phyloP scores from a whole-genome alignment of 2,888 invertebrate genomes.

The Malachius bipustulatus region DNA sequence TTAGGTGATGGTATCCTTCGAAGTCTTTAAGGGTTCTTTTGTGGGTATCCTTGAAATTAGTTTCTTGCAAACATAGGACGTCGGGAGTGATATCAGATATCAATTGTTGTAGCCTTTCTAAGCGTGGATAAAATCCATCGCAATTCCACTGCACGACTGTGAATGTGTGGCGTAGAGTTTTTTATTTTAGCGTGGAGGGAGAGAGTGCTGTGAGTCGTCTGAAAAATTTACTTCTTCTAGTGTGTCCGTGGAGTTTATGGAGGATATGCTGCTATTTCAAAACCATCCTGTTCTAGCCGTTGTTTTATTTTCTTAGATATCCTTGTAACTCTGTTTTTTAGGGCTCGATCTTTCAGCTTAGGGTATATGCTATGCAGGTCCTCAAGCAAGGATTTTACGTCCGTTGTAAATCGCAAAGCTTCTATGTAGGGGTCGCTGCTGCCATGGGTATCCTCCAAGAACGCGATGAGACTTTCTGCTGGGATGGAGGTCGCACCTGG shows the following conservation, averaged over 20 bases:
- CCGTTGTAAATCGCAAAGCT: slow-evolving; percentile 5
- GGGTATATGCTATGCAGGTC: slow-evolving; percentile 12
- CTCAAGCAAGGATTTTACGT: slow-evolving; percentile 10
- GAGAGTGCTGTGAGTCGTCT: background rate
- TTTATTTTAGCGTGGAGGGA: slow-evolving; percentile 6
- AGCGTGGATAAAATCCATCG: slow-evolving; percentile 11
- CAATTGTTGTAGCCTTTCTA: slow-evolving; percentile 12
- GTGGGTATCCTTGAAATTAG: slow-evolving; percentile 10
- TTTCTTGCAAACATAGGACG: slow-evolving; percentile 12
- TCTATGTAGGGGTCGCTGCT: background rate
- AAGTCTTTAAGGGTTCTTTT: slow-evolving; percentile 11
- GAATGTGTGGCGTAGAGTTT: slow-evolving; percentile 12
- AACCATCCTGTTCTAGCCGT: too few relatives aligned
- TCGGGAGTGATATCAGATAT: slow-evolving; percentile 6
- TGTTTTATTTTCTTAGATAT: too few relatives aligned
- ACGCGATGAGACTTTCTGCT: slow-evolving; percentile 3
- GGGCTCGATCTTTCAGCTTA: slow-evolving; percentile 8
- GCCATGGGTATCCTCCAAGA: slow-evolving; percentile 4
- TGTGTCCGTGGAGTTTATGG: slow-evolving; percentile 7
- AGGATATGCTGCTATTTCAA: too few relatives aligned
- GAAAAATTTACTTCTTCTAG: slow-evolving; percentile 4
- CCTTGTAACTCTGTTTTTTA: slow-evolving; percentile 12
- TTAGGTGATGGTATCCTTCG: slow-evolving; percentile 7
- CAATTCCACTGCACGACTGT: slow-evolving; percentile 9
- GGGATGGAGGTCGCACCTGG: background rate